Conservation (phyloP, 1,140 invertebrate species). For the Nylanderia fulva region DNA sequence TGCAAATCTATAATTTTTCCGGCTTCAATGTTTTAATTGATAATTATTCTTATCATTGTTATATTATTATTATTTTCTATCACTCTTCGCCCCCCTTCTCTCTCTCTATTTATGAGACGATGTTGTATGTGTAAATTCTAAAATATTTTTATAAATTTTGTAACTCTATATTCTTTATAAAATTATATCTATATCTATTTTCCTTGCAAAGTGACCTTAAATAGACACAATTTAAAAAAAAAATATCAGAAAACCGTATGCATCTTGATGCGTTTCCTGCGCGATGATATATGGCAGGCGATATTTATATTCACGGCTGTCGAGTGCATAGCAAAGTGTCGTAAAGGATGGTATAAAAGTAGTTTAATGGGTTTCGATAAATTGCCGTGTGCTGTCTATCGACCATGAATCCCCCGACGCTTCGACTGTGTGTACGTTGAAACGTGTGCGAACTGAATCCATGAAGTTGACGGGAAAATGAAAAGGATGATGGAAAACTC, state of each 20-base stretch:
- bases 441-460: slow-evolving; percentile 6
- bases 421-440: background rate
- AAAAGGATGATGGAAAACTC: slow-evolving; percentile 55
- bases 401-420: slow-evolving; percentile 3
- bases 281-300: background rate
- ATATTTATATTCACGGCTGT: background rate
- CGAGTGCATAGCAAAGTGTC: slow-evolving; percentile 5
- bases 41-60: background rate
- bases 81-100: background rate
- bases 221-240: background rate
- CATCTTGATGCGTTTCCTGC: background rate
- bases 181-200: background rate
- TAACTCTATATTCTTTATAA: background rate
- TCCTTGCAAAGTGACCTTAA: background rate
- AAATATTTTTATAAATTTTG: slow-evolving; percentile 4
- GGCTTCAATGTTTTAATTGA: background rate
- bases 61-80: background rate
- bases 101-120: no score
- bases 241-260: background rate
- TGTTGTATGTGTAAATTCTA: background rate
- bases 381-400: slow-evolving; percentile 40
- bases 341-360: slow-evolving; percentile 24
- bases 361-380: slow-evolving; percentile 60
- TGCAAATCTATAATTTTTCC: background rate
- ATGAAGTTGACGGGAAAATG: slow-evolving; percentile 33